Evolutionary conservation across 2,113 vertebrate genomes (phyloP).

Genomic region (Petroica traversi): DNA sequence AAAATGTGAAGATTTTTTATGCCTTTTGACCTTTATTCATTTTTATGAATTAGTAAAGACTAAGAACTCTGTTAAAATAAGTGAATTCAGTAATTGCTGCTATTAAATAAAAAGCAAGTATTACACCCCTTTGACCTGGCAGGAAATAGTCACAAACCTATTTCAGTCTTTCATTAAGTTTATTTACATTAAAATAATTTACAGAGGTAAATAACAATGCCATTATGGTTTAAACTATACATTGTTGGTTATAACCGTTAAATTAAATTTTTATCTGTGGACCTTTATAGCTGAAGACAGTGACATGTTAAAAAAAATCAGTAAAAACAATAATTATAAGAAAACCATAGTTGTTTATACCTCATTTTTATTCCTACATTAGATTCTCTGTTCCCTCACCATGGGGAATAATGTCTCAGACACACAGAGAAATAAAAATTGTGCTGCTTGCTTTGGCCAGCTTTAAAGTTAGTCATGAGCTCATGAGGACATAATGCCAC

Average conservation of each 20-base stretch:
- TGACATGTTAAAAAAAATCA: not conserved
- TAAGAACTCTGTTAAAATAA: not conserved
- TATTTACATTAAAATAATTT: too few relatives aligned
- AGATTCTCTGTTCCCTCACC: not conserved
- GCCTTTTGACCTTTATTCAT: not conserved
- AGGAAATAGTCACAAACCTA: not conserved
- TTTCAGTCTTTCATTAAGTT: not conserved
- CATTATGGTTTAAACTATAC: not conserved
- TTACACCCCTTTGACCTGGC: not conserved
- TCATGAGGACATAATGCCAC: slow-evolving; percentile 20
- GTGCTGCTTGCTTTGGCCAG: slow-evolving; percentile 19
- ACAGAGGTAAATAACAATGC: not conserved
- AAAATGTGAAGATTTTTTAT: not conserved
- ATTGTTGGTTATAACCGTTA: not conserved
- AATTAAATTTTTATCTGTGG: not conserved
- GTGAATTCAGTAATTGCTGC: not conserved
- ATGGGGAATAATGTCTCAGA: not conserved
- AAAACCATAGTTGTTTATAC: not conserved
- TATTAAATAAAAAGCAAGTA: not conserved
- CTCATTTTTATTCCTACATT: not conserved
- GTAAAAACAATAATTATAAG: not conserved
- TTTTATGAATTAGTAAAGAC: not conserved
- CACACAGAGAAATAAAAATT: not conserved
- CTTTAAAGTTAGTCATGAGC: not conserved
- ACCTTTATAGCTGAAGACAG: not conserved